Evolutionary conservation across 2,797 vertebrate genomes (phyloP), one percentile per base, ranked within the genome.

Genomic region (Glyptemys insculpta): DNA sequence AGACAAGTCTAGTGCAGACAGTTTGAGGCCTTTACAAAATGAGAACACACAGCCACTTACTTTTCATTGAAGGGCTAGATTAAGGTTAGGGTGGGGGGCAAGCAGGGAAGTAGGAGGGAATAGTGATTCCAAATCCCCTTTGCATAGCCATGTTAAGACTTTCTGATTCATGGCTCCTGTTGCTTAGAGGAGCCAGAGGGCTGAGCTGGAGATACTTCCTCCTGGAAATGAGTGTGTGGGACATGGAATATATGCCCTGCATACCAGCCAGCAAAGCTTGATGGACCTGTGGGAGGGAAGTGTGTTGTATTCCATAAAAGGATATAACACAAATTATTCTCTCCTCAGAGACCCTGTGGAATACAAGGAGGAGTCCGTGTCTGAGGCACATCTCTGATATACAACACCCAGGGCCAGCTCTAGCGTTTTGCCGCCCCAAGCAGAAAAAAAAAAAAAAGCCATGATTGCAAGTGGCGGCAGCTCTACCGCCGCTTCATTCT

Each of bases 1-100:
- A n/a, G 34, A 65, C 16, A 19, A 65, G 34, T n/a, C 34, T n/a
- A 65, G 16, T 37, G 65, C 18, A 68, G n/a, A 37, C 34, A 68
- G 62, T 37, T 68, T 37, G n/a, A 68, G 65, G 34, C 18, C n/a
- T 62, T 80, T 52, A 29, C 86, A 14, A 31, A 89, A 84, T 78
- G 81, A 50, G 88, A 93, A 76, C 1, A 0, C 90, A 50, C 41
- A 5, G 23, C 8, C 6, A 50, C 50, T 82, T 56, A 5, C 4
- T 56, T 57, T 78, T 12, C 68, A 53, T 82, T 87, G 87, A 86
- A 93, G 57, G 29, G 37, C 34, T 89, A 84, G 50, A 18, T n/a
- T 86, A 41, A 86, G 47, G 9, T 29, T 31, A 72, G 29, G 4
- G 37, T 47, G 81, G 81, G 50, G 81, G 79, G 56, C 41, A 87